A percentile compares a stretch with the other conserved stretches of the same genome.
phyloP scores from a whole-genome alignment of 92 coral and sea anemone genomes.

The Montipora capitata region DNA sequence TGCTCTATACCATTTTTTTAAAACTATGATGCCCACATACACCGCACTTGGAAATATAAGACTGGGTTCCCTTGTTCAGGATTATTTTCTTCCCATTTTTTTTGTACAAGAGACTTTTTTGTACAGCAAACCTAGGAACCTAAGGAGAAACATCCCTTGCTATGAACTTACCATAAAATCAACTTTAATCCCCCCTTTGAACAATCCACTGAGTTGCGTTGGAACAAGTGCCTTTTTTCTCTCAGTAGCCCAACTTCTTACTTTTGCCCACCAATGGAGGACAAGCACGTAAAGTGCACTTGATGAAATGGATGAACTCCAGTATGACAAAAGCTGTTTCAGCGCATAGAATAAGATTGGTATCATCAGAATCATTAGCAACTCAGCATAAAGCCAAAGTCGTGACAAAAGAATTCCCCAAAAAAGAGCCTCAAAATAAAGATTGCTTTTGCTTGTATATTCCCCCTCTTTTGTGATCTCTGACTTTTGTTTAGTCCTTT shows the following conservation, averaged over 20 bases:
- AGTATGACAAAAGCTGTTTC: slow-evolving; percentile 82
- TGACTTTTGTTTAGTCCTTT: slow-evolving; percentile 50
- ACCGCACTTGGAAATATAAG: too few relatives aligned
- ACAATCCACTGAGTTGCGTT: slow-evolving; percentile 90
- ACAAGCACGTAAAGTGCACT: slow-evolving; percentile 42
- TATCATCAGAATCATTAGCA: slow-evolving; percentile 84
- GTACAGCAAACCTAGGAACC: too few relatives aligned
- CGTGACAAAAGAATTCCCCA: slow-evolving; percentile 94
- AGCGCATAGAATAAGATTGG: slow-evolving; percentile 87
- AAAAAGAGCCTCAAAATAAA: slow-evolving; percentile 90
- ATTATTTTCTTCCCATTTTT: too few relatives aligned
- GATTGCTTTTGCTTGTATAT: slow-evolving; percentile 77
- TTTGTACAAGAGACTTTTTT: too few relatives aligned
- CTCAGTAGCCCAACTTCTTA: slow-evolving; percentile 81
- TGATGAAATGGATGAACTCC: slow-evolving; percentile 52
- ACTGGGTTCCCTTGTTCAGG: too few relatives aligned
- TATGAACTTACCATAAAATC: slow-evolving; percentile 84
- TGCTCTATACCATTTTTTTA: too few relatives aligned
- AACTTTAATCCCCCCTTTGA: slow-evolving; percentile 88
- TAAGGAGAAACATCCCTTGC: too few relatives aligned
- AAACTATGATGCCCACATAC: too few relatives aligned
- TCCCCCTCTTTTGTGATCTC: slow-evolving; percentile 54
- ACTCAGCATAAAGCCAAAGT: slow-evolving; percentile 86
- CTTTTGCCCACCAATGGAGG: slow-evolving; percentile 50
- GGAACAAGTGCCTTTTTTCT: slow-evolving; percentile 93